Evolutionary conservation across 2,888 invertebrate genomes (phyloP), one percentile per base, ranked within the genome.

Genomic region (Tenthredo mesomela): DNA sequence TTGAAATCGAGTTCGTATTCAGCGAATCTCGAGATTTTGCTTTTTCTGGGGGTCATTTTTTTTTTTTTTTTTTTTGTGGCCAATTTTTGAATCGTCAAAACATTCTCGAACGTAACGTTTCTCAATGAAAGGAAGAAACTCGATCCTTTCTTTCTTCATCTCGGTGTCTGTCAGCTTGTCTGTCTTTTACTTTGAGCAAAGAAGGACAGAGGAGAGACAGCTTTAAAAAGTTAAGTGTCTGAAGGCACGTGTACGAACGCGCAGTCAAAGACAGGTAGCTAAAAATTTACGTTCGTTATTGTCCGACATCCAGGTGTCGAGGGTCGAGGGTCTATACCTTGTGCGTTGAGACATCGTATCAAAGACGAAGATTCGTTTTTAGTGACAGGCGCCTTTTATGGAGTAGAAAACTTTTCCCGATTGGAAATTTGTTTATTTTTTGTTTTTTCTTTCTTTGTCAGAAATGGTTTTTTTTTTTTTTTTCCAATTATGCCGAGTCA

Each of bases 211-310:
- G 12, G 73, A 73, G 43, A 43, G n/a, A n/a, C n/a, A n/a, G n/a
- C 40, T 9, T 12, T 43, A 9, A 43, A 71, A 71, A 71, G 37
- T 71, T 71, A 71, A 75, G 75, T 50, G 50, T 75, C 50, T 33
- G 15, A 33, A 75, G 75, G 47, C 75, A 50, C 75, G 75, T 75
- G 50, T 75, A 33, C 29, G n/a, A 33, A 43, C 77, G 33, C 47
- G 50, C 47, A 25, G 75, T n/a, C 15, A 18, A 80, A 80, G 29
- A 80, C 80, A 80, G 80, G 80, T 80, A 80, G 80, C 80, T 50
- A 29, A 80, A 54, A 80, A 61, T 80, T 9, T 58, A 80, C 58
- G 33, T 61, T 61, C 80, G 58, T 80, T 80, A 80, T 80, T 80
- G 80, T 80, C 37, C 37, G 80, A 65, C 43, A 58, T 37, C 78